Evolutionary conservation across 2,113 vertebrate species (phyloP).

Genomic region (Dendropsophus ebraccatus): DNA sequence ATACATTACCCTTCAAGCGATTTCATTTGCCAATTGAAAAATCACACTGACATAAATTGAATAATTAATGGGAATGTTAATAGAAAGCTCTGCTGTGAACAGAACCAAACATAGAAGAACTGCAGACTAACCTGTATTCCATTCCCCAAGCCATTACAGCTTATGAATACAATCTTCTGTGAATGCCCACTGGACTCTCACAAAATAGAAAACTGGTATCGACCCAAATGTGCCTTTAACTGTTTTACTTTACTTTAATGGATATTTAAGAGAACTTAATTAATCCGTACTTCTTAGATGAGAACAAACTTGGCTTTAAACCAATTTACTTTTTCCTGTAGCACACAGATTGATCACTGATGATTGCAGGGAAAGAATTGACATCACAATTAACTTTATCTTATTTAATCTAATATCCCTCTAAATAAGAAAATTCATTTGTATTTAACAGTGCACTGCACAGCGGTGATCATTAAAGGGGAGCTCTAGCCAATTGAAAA

Average conservation of each 20-base stretch:
- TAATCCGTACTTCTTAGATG: neutral
- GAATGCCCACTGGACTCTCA: neutral
- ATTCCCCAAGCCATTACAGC: neutral
- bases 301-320: neutral
- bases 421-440: neutral
- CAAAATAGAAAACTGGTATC: neutral
- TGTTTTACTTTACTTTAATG: slow-evolving; percentile 6
- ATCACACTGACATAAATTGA: too few relatives aligned
- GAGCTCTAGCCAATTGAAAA: too few relatives aligned
- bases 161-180: neutral
- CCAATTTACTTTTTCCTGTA: neutral
- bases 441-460: neutral
- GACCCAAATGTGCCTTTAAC: neutral
- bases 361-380: slow-evolving; percentile 15
- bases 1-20: too few relatives aligned
- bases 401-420: neutral
- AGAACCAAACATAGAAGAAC: too few relatives aligned
- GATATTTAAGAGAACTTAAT: neutral
- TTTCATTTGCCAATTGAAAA: too few relatives aligned
- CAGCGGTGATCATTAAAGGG: neutral
- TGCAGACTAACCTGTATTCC: too few relatives aligned
- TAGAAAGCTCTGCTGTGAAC: too few relatives aligned
- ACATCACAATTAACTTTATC: slow-evolving; percentile 7
- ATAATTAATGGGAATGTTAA: too few relatives aligned
- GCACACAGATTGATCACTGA: neutral